Percentiles rank a stretch among this genome's conserved stretches.
phyloP scores from a whole-genome alignment of 2,113 vertebrate species.

The Pachyramphus minor region DNA sequence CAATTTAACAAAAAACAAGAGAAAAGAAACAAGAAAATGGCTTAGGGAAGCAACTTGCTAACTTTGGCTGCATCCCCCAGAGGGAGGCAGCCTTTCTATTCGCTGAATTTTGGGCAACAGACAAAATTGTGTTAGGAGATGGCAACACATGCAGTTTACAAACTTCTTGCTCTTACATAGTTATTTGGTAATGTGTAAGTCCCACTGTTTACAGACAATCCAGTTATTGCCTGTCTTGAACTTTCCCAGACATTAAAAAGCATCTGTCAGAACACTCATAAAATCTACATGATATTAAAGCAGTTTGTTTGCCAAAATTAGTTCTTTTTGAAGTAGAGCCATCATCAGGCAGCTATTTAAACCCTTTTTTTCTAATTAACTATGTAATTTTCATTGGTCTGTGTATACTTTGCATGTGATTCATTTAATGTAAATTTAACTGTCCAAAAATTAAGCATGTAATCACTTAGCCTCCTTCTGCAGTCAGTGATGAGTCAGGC shows the following conservation, averaged over 20 bases:
- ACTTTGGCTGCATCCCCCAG: neutral
- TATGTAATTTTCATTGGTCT: neutral
- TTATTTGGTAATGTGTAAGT: neutral
- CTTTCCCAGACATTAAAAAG: neutral
- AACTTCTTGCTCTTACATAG: neutral
- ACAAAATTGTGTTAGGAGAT: neutral
- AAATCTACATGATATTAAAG: neutral
- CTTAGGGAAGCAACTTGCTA: neutral
- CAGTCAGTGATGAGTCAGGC: neutral
- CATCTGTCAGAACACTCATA: neutral
- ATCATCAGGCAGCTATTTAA: neutral
- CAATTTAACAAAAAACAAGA: no score
- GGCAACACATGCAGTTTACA: neutral
- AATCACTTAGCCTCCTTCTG: neutral
- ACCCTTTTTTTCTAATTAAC: neutral
- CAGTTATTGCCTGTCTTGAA: neutral
- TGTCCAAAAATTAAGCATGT: neutral
- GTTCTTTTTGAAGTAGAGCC: constrained; percentile 2
- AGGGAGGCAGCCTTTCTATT: neutral
- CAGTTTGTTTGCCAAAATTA: neutral
- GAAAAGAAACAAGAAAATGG: neutral
- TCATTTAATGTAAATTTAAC: neutral
- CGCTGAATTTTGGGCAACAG: neutral
- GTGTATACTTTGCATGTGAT: neutral
- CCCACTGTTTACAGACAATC: neutral